Evolutionary conservation across 2,113 vertebrate genomes (phyloP).

Genomic region (Cacatua alba): DNA sequence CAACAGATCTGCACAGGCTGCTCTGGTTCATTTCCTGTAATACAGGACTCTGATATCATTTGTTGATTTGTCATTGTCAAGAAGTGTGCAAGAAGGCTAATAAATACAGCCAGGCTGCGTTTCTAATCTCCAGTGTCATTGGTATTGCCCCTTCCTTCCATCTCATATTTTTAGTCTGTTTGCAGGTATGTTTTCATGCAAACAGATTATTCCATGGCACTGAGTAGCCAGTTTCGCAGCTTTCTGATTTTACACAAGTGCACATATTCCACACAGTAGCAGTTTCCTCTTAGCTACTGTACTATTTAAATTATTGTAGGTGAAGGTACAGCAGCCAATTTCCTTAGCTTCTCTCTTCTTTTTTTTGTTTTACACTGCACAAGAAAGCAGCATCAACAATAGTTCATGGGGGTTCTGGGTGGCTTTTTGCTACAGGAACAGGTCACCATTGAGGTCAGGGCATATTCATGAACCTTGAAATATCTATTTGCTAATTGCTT

Average conservation of each 20-base stretch:
- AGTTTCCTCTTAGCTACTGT: neutral
- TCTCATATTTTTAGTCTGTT: neutral
- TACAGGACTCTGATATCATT: neutral
- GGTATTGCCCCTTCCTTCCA: neutral
- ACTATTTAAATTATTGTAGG: neutral
- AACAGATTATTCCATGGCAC: neutral
- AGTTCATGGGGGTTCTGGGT: neutral
- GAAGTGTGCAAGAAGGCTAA: neutral
- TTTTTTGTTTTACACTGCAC: neutral
- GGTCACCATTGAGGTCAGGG: neutral
- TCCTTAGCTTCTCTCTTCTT: neutral
- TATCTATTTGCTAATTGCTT: neutral
- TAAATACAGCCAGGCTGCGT: neutral
- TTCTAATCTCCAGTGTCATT: neutral
- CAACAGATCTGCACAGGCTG: neutral
- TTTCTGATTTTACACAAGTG: neutral
- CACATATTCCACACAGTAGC: neutral
- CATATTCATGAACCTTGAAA: neutral
- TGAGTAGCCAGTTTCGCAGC: neutral
- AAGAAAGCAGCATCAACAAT: neutral
- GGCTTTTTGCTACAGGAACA: neutral
- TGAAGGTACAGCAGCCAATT: neutral
- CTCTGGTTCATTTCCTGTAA: conserved; percentile 6
- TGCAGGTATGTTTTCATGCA: neutral
- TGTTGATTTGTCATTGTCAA: conserved; percentile 26